Evolutionary conservation across 1,140 invertebrate species (phyloP).

Genomic region (Lysiphlebus fabarum): DNA sequence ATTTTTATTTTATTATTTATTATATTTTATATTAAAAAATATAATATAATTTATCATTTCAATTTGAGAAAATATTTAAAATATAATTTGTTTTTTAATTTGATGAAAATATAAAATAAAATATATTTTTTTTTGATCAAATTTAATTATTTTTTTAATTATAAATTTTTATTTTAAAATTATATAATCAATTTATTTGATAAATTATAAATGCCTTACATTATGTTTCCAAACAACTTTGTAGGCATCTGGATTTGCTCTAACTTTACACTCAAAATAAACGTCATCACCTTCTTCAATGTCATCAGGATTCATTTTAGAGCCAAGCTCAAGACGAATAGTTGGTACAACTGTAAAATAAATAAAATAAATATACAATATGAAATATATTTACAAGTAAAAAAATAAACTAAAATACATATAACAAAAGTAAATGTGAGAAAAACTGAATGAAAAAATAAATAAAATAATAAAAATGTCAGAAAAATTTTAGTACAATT

Average conservation of each 20-base stretch:
- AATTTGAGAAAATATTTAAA: too few species aligned
- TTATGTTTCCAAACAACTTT: constrained; percentile 91
- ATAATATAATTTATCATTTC: too few species aligned
- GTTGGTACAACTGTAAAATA: constrained; percentile 70
- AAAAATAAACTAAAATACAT: too few species aligned
- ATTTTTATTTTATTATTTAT: too few species aligned
- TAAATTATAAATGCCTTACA: constrained; percentile 60
- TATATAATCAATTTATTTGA: background rate
- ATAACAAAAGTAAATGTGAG: too few species aligned
- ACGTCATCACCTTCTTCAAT: constrained; percentile 88
- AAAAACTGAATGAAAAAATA: too few species aligned
- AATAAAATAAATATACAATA: constrained; percentile 31
- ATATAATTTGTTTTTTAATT: too few species aligned
- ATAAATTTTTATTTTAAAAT: background rate
- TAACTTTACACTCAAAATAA: constrained; percentile 84
- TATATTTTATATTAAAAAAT: too few species aligned
- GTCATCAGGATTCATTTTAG: constrained; percentile 81
- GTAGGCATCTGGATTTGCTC: constrained; percentile 79
- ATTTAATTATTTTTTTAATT: background rate
- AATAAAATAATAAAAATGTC: too few species aligned
- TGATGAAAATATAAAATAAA: background rate
- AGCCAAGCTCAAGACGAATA: constrained; percentile 70
- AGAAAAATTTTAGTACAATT: too few species aligned
- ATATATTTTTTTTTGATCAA: background rate
- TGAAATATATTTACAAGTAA: background rate